Evolutionary conservation across 2,797 vertebrate genomes (phyloP), one percentile per base, ranked within the genome.

Genomic region (Pseudochirops corinnae): DNA sequence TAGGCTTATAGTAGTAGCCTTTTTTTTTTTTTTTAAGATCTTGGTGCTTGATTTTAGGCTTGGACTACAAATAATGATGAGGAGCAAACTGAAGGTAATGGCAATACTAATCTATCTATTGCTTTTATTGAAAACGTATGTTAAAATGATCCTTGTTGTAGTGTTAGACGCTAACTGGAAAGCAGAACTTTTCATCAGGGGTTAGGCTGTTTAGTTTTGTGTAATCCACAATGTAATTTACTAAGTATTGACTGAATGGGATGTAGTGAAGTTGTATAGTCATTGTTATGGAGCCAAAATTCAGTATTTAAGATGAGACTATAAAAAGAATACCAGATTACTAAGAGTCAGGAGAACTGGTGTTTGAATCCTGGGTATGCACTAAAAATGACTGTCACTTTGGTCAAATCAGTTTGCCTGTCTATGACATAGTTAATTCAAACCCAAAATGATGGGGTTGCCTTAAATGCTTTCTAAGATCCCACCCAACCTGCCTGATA

Each of bases 81-180:
- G 87, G 99, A 99, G 18, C 97, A 98, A 93, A 95, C 98, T 97
- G 99, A 99, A 99, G 99, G 99, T 98, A 98, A 98, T 21, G 0
- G 39, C 21, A 50, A 50, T 87, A 26, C 21, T 74, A 96, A 58
- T 53, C 9, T 26, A 53, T 56, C 7, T 91, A 93, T 50, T 95
- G 0, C 93, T 5, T 13, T 74, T 92, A 5, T 87, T 93, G 10
- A 57, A 93, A 50, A 57, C 7, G 16, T 74, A 9, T 39, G 9
- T 39, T 74, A 39, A 18, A 74, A 21, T 39, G n/a, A 74, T 74
- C 33, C n/a, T 74, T 39, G 67, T 60, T 13, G 29, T 46, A 18
- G 39, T 87, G 24, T 87, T 74, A 39, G 74, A 87, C 39, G 4
- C 21, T 26, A 87, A 10, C 9, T 50, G 7, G 39, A 50, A 74